A percentile compares a stretch with the other conserved stretches of the same genome.
phyloP scores from a whole-genome alignment of 2,113 vertebrate genomes.

The Chauna torquata region DNA sequence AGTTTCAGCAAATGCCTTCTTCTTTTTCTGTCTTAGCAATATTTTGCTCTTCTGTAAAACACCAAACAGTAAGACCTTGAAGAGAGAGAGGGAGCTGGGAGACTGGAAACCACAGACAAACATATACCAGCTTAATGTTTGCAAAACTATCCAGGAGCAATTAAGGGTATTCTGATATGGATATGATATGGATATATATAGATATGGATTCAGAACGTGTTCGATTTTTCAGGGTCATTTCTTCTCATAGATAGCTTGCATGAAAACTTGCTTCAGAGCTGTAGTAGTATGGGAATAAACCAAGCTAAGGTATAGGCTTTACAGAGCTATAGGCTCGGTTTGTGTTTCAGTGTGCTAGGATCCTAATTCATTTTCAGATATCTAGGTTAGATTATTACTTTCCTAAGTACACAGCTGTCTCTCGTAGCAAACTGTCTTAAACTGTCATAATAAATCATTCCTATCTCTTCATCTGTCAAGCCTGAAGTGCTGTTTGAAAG shows the following conservation, averaged over 20 bases:
- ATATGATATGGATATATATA: too few species aligned
- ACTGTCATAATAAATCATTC: not conserved
- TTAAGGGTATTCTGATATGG: not conserved
- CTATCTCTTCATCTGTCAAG: not conserved
- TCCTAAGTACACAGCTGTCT: not conserved
- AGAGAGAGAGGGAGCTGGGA: not conserved
- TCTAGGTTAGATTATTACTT: not conserved
- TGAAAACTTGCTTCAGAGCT: not conserved
- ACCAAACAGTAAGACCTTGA: not conserved
- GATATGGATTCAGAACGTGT: not conserved
- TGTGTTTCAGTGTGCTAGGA: not conserved
- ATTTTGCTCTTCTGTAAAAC: not conserved
- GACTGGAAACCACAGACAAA: not conserved
- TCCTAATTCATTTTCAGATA: not conserved
- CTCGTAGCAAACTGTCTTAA: not conserved
- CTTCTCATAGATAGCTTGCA: not conserved
- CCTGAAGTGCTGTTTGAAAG: not conserved
- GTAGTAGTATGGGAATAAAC: not conserved
- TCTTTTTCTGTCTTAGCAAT: not conserved
- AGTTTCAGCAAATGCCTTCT: not conserved
- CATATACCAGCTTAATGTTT: not conserved
- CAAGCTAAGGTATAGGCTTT: not conserved
- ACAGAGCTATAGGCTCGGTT: not conserved
- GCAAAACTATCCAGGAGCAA: not conserved
- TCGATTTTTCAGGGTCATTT: not conserved